Evolutionary conservation across 2,888 invertebrate species (phyloP).

Genomic region (Beris morrisii): DNA sequence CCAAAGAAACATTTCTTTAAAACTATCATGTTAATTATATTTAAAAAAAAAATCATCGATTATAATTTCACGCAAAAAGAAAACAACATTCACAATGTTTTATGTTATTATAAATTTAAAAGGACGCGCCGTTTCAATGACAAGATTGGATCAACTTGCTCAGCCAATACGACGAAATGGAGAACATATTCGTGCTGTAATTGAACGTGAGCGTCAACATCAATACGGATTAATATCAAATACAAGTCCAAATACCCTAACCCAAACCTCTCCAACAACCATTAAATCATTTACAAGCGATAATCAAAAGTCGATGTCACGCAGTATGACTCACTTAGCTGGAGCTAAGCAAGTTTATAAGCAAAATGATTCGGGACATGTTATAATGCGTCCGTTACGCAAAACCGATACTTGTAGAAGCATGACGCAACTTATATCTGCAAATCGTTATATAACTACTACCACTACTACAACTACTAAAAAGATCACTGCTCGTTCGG

Average conservation of each 20-base stretch:
- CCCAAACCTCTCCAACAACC: slow-evolving; percentile 43
- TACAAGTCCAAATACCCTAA: slow-evolving; percentile 44
- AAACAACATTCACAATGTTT: slow-evolving; percentile 2
- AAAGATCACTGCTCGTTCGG: slow-evolving; percentile 50
- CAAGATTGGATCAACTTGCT: slow-evolving; percentile 84
- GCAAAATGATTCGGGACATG: slow-evolving; percentile 35
- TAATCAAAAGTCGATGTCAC: slow-evolving; percentile 60
- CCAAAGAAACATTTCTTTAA: slow-evolving; percentile 29
- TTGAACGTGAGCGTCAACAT: slow-evolving; percentile 55
- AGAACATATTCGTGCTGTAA: slow-evolving; percentile 55
- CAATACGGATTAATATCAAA: slow-evolving; percentile 44
- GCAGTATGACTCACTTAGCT: slow-evolving; percentile 71
- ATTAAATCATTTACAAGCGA: slow-evolving; percentile 44
- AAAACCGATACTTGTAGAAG: slow-evolving; percentile 57
- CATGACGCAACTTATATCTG: slow-evolving; percentile 58
- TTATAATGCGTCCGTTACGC: slow-evolving; percentile 51
- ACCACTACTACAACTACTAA: slow-evolving; percentile 47
- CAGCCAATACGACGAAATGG: slow-evolving; percentile 67
- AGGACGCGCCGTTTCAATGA: slow-evolving; percentile 93
- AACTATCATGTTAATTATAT: background rate
- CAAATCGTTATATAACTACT: slow-evolving; percentile 48
- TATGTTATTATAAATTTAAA: slow-evolving; percentile 31
- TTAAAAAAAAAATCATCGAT: background rate
- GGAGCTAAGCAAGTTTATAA: slow-evolving; percentile 40
- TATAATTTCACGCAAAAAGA: background rate